A percentile compares a stretch with the other conserved stretches of the same genome.
Conservation (phyloP, 2,888 invertebrate genomes). For the Troides aeacus region DNA sequence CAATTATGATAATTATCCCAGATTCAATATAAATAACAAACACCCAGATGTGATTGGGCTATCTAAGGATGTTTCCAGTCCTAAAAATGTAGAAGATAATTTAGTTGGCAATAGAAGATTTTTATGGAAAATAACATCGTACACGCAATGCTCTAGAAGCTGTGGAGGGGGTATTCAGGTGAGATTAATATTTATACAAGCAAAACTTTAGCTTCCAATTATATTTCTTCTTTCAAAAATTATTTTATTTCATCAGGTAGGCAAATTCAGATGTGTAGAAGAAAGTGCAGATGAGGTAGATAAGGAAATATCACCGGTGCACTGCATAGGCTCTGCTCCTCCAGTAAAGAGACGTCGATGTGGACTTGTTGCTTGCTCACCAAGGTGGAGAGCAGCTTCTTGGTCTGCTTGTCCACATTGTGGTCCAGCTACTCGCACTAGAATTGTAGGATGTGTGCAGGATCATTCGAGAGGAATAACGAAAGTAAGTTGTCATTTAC, state of each 20-base stretch:
- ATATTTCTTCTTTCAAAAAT: not conserved
- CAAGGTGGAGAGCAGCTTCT: constrained; percentile 88
- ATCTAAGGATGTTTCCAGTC: constrained; percentile 42
- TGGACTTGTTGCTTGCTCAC: constrained; percentile 89
- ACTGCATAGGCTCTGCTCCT: constrained; percentile 82
- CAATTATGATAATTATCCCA: constrained; percentile 50
- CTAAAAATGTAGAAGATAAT: constrained; percentile 57
- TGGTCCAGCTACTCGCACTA: constrained; percentile 85
- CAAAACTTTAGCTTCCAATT: not conserved
- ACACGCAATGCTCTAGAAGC: constrained; percentile 87
- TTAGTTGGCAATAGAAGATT: constrained; percentile 76
- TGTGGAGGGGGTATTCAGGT: constrained; percentile 90
- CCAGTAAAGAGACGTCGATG: constrained; percentile 80
- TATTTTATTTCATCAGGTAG: constrained; percentile 61
- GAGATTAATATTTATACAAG: not conserved
- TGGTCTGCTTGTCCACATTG: constrained; percentile 91
- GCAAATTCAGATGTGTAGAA: constrained; percentile 87
- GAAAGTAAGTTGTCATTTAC: constrained; percentile 54
- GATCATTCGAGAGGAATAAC: constrained; percentile 71
- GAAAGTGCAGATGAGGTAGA: constrained; percentile 74
- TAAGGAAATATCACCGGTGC: constrained; percentile 80
- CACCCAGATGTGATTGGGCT: constrained; percentile 47
- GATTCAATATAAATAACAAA: constrained; percentile 36
- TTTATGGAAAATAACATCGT: constrained; percentile 88
- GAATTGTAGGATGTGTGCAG: constrained; percentile 87